A percentile compares a stretch with the other conserved stretches of the same genome.
These are phyloP conservation scores for Poecile montanus DNA, from an alignment of 2,797 vertebrate species.

Conservation along the genomic window DNA sequence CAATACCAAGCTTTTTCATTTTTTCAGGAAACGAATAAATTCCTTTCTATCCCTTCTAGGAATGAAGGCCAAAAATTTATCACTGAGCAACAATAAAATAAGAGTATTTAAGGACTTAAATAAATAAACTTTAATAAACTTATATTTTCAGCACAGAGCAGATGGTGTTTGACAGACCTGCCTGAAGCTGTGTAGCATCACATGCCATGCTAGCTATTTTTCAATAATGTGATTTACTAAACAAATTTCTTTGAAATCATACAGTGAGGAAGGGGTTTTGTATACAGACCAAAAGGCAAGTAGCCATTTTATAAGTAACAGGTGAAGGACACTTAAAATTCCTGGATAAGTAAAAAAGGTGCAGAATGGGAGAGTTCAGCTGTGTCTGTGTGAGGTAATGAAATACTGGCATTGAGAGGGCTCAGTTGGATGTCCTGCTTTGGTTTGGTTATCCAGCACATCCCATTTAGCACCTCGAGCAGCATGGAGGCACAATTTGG, in stretches of 20 bases:
- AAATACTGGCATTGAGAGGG: neutral
- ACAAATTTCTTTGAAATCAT: slow-evolving; percentile 15
- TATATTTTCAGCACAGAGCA: slow-evolving; percentile 55
- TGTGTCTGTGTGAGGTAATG: neutral
- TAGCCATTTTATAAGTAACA: neutral
- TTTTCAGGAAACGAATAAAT: slow-evolving; percentile 22
- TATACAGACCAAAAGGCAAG: neutral
- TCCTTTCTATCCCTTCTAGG: slow-evolving; percentile 24
- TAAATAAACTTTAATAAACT: slow-evolving; percentile 77
- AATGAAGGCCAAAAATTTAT: slow-evolving; percentile 7
- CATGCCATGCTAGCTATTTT: slow-evolving; percentile 38
- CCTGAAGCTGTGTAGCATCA: slow-evolving; percentile 59
- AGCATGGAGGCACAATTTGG: rapidly evolving
- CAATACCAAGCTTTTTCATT: neutral
- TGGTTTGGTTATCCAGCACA: neutral
- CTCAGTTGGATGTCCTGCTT: neutral
- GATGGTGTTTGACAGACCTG: slow-evolving; percentile 69
- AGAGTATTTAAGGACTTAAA: slow-evolving; percentile 66
- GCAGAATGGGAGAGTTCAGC: neutral
- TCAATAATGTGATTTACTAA: slow-evolving; percentile 67
- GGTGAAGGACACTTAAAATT: neutral
- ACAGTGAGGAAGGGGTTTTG: neutral
- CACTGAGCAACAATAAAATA: slow-evolving; percentile 53
- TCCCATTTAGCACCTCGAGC: neutral
- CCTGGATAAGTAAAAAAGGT: neutral